Evolutionary conservation across 2,888 invertebrate genomes (phyloP), one percentile per base, ranked within the genome.

Genomic region (Strigamia transsilvanica): DNA sequence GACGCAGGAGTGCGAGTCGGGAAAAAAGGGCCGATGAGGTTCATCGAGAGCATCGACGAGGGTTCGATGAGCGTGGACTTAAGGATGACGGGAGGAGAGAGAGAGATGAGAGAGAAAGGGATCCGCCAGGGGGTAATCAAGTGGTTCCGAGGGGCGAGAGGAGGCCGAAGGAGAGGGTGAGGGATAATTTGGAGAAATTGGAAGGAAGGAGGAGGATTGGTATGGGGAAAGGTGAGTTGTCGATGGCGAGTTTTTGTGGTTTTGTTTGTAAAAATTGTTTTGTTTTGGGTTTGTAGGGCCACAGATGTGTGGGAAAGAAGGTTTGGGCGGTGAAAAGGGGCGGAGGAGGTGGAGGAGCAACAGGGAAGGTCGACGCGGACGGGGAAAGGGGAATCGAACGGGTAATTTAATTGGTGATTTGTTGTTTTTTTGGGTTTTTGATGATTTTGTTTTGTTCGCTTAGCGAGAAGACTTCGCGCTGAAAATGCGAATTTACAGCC

Each of bases 291-390:
- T 27, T 27, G 1, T 27, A 38, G 38, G 38, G 6, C 38, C 38
- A 7, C 27, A 32, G 10, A 23, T 77, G 15, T 7, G n/a, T 2
- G 77, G n/a, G 5, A 77, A 77, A 77, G 77, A 77, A 18, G 21
- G 21, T 18, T n/a, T 34, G 5, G 77, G 15, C 12, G 77, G 2
- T 32, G 77, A 77, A 32, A 77, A 77, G 61, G 23, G 61, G 38
- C 38, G 10, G 38, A 38, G 10, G 38, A 38, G 77, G 15, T 15
- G 77, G n/a, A 13, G 77, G 15, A 77, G 18, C 9, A 15, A 15
- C 9, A 21, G 77, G 77, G 77, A 77, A n/a, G 77, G 77, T 77
- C 77, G 77, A 18, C 27, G 77, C 4, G 77, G 77, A 77, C 6
- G 77, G 21, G 77, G 77, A 3, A 77, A 77, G 18, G 73, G 73